Evolutionary conservation across 2,888 invertebrate genomes (phyloP).

Genomic region (Cylindroiulus punctatus): DNA sequence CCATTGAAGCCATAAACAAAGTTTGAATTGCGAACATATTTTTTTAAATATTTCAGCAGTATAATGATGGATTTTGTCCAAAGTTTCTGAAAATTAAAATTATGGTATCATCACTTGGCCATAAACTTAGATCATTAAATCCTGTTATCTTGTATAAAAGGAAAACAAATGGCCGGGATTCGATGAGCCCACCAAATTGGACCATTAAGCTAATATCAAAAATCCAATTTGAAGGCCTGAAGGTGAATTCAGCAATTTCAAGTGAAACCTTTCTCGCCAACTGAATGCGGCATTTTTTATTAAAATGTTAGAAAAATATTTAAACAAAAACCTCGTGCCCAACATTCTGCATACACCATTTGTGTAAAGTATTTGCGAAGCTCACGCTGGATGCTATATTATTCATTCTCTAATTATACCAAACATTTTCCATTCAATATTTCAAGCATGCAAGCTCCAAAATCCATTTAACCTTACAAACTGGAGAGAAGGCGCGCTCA

Average conservation of each 20-base stretch:
- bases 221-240: neutral
- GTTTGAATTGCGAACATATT: no score
- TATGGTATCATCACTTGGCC: no score
- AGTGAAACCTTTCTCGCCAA: neutral
- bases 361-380: neutral
- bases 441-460: constrained; percentile 13
- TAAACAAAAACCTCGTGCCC: neutral
- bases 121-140: no score
- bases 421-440: constrained; percentile 29
- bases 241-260: neutral
- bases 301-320: neutral
- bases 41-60: no score
- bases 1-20: no score
- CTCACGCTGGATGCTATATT: neutral
- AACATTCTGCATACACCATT: neutral
- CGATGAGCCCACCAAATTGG: no score
- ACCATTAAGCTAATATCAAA: neutral
- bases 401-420: constrained; percentile 14
- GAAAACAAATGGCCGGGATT: no score
- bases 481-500: neutral
- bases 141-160: no score
- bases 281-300: neutral
- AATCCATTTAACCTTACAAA: constrained; percentile 19
- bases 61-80: no score
- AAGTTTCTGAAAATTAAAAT: no score